These are phyloP conservation scores for Periplaneta americana DNA, from an alignment of 1,140 invertebrate genomes.

Conservation along the genomic window DNA sequence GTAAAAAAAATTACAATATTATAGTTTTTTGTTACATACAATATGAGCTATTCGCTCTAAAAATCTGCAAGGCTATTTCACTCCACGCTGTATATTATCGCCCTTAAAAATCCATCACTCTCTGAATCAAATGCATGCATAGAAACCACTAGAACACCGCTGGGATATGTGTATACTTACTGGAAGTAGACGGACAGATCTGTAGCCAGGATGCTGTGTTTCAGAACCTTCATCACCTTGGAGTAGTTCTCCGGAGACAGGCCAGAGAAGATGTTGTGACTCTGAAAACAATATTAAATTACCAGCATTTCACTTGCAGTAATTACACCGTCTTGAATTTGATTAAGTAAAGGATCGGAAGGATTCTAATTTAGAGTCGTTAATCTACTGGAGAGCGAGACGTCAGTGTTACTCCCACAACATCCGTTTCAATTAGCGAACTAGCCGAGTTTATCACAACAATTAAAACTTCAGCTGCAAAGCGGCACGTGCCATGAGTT, in stretches of 20 bases:
- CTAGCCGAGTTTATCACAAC: background rate
- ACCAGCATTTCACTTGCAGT: background rate
- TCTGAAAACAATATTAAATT: constrained; percentile 31
- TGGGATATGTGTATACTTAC: constrained; percentile 39
- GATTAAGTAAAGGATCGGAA: background rate
- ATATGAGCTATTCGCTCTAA: too few relatives aligned
- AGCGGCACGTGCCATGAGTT: too few relatives aligned
- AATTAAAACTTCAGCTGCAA: too few relatives aligned
- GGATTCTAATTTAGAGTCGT: background rate
- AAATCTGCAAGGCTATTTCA: too few relatives aligned
- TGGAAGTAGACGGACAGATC: constrained; percentile 63
- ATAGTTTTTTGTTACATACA: too few relatives aligned
- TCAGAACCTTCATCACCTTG: constrained; percentile 51
- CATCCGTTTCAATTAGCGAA: background rate
- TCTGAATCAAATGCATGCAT: too few relatives aligned
- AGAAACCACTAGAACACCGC: too few relatives aligned
- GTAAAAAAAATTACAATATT: too few relatives aligned
- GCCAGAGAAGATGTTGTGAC: constrained; percentile 56
- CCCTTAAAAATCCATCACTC: too few relatives aligned
- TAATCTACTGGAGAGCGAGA: background rate
- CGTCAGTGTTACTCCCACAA: too few relatives aligned
- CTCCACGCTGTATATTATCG: too few relatives aligned
- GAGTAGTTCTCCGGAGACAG: constrained; percentile 54
- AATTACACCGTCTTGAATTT: background rate
- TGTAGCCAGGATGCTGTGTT: constrained; percentile 59